Conservation (phyloP, 1,140 invertebrate genomes). For the Leptinotarsa defecta region DNA sequence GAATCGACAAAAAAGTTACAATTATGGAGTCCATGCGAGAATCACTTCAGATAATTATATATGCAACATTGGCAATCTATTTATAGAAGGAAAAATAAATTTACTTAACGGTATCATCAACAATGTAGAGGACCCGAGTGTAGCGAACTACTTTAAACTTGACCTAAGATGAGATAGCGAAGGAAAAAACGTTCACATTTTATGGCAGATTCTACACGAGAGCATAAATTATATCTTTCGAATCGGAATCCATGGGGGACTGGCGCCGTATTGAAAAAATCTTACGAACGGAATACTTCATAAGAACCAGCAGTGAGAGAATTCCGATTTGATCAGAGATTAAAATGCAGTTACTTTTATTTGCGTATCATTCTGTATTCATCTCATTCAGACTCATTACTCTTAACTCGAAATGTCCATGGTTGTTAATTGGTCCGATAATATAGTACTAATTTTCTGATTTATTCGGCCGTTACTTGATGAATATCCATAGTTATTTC, state of each 20-base stretch:
- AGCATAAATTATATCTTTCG: neutral
- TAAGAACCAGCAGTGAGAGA: too few species aligned
- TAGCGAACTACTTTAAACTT: conserved; percentile 4
- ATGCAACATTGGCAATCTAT: conserved; percentile 5
- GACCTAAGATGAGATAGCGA: neutral
- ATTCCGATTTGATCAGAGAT: too few species aligned
- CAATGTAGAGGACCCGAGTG: conserved; percentile 2
- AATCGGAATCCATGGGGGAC: conserved; percentile 4
- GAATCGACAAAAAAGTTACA: neutral
- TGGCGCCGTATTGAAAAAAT: neutral
- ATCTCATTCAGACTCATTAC: too few species aligned
- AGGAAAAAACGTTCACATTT: neutral
- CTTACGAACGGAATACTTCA: too few species aligned
- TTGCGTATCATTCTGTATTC: too few species aligned
- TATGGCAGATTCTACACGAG: neutral
- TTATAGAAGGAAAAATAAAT: conserved; percentile 1
- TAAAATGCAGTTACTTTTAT: too few species aligned
- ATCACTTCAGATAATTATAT: conserved; percentile 6
- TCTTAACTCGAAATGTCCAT: too few species aligned
- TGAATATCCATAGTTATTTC: too few species aligned
- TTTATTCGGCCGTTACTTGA: too few species aligned
- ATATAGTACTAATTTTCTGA: too few species aligned
- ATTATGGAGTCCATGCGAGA: neutral
- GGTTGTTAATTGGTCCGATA: too few species aligned
- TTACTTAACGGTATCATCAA: neutral